Percentiles rank a stretch among this genome's conserved stretches.
These are phyloP conservation scores for Danionella dracula DNA, from an alignment of 2,797 vertebrate species.

Conservation along the genomic window DNA sequence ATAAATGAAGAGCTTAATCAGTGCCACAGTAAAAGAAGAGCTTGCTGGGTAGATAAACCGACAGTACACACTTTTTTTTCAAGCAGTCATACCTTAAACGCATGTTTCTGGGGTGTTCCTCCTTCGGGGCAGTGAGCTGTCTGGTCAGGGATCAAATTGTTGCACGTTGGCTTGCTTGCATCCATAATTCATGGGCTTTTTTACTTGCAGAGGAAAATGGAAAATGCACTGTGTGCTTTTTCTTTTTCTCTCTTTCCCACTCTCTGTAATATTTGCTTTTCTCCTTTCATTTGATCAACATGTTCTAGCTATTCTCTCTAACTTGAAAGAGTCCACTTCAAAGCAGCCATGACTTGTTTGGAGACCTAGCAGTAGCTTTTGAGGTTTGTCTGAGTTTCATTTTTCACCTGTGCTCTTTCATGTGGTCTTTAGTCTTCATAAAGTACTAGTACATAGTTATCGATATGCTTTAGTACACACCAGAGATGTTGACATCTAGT, in stretches of 20 bases:
- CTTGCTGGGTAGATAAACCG: slow-evolving; percentile 7
- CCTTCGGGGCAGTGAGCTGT: slow-evolving; percentile 47
- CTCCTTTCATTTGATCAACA: slow-evolving; percentile 27
- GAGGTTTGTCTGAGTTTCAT: slow-evolving; percentile 5
- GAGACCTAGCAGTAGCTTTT: slow-evolving; percentile 20
- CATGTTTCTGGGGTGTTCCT: slow-evolving; percentile 8
- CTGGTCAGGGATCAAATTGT: slow-evolving; percentile 54
- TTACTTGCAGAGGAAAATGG: slow-evolving; percentile 48
- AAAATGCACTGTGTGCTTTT: slow-evolving; percentile 44
- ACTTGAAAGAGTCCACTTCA: slow-evolving; percentile 17
- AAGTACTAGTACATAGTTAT: no score
- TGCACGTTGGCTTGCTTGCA: slow-evolving; percentile 44
- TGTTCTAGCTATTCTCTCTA: slow-evolving; percentile 19
- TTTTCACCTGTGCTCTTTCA: background rate
- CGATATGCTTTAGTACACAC: background rate
- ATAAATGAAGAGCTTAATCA: slow-evolving; percentile 37
- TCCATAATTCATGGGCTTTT: slow-evolving; percentile 53
- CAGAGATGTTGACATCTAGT: background rate
- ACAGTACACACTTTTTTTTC: background rate
- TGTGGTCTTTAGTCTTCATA: background rate
- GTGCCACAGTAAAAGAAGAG: slow-evolving; percentile 14
- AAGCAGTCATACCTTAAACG: slow-evolving; percentile 1
- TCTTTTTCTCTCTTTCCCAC: background rate
- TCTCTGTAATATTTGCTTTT: slow-evolving; percentile 29
- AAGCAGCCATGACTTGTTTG: slow-evolving; percentile 15